These are phyloP conservation scores for Patella ulyssiponensis DNA, from an alignment of 2,888 invertebrate species.

Conservation along the genomic window DNA sequence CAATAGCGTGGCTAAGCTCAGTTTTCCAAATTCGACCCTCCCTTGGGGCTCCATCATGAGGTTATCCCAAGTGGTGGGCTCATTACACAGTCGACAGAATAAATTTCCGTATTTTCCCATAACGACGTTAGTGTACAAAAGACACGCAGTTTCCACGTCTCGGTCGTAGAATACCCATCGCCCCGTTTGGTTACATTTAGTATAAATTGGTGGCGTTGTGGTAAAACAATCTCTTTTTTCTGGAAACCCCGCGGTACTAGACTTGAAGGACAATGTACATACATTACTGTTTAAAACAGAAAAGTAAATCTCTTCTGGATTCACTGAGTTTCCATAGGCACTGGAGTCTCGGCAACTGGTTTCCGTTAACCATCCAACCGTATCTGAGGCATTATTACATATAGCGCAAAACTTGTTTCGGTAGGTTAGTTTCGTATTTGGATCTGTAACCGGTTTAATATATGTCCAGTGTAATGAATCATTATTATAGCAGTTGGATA, in stretches of 20 bases:
- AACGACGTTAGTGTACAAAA: constrained; percentile 24
- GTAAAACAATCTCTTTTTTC: not conserved
- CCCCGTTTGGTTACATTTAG: constrained; percentile 35
- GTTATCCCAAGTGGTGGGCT: not conserved
- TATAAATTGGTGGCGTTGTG: constrained; percentile 4
- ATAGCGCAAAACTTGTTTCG: constrained; percentile 21
- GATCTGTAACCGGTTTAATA: constrained; percentile 9
- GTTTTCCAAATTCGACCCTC: not conserved
- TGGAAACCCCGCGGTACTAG: not conserved
- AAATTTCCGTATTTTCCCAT: constrained; percentile 30
- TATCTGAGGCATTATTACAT: not conserved
- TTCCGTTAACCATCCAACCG: not conserved
- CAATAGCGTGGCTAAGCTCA: constrained; percentile 20
- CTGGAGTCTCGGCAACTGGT: not conserved
- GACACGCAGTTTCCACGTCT: constrained; percentile 31
- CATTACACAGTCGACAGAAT: constrained; percentile 39
- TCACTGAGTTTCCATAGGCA: not conserved
- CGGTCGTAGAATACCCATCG: constrained; percentile 27
- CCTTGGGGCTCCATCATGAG: not conserved
- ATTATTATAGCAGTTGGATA: not conserved
- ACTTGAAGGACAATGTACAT: constrained; percentile 1
- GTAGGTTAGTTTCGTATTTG: constrained; percentile 1
- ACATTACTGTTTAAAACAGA: not conserved
- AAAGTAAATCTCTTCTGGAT: constrained; percentile 13
- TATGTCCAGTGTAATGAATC: constrained; percentile 20